Base-by-base conservation (phyloP, 2,797 vertebrate genomes). In the Onychomys torridus region DNA sequence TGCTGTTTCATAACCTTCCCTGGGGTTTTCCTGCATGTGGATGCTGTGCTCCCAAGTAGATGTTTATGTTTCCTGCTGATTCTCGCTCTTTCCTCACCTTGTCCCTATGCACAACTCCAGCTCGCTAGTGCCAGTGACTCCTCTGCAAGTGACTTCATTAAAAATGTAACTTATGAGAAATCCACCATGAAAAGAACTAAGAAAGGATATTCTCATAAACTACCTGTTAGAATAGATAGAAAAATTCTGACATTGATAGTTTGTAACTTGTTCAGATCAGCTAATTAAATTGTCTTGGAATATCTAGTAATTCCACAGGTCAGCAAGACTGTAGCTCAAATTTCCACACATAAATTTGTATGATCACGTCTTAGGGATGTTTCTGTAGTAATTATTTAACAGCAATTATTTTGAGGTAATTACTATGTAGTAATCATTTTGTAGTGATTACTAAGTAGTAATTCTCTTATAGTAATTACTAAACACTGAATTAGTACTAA, bases 381-480 rank as follows among this genome's bases (percentile, higher is more conserved):
- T 95, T 95, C 90, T 75, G 75, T 93, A 87, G n/a, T 89, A 94
- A 94, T 97, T 95, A 90, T 92, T 95, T 91, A 92, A 94, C 97
- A 95, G 79, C n/a, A 92, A 95, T 95, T 97, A 94, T 96, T 97
- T 95, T 96, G 12, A 91, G 83, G 79, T 91, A 37, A 96, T 93
- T 91, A 94, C 84, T 93, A 95, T 89, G 63, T 75, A 91, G 79
- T 93, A 95, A 97, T 96, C 96, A 94, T 95, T 97, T 95, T 96
- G 8, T 91, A 84, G 69, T 92, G 55, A 96, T 92, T 92, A 91
- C 84, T 91, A 95, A 94, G 55, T 81, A 92, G 77, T 93, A 96
- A 97, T 96, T 98, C 91, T 97, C 95, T 97, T 94, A 61, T 95
- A 92, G 92, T 94, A 96, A 98, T 97, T 97, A 81, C 85, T 91